These are phyloP conservation scores for Bombus waltoni DNA, from an alignment of 1,140 invertebrate species.

Conservation along the genomic window DNA sequence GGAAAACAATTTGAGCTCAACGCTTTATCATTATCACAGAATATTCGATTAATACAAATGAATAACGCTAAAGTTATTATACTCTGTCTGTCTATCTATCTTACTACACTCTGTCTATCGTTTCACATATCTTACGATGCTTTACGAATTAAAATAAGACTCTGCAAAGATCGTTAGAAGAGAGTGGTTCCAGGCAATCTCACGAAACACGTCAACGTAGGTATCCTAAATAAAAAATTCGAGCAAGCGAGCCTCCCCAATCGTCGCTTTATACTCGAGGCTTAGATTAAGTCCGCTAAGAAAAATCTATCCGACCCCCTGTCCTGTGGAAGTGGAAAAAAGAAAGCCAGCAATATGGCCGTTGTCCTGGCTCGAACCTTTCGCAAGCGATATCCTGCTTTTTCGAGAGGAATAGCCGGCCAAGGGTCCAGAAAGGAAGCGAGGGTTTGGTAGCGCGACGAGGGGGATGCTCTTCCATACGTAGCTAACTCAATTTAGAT, in stretches of 20 bases:
- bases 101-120: not conserved
- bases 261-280: constrained; percentile 79
- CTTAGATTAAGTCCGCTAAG: constrained; percentile 81
- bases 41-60: not conserved
- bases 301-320: constrained; percentile 78
- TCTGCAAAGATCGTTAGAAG: not conserved
- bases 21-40: not conserved
- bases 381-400: constrained; percentile 70
- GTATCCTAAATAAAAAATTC: constrained; percentile 43
- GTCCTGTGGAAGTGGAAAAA: constrained; percentile 55
- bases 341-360: constrained; percentile 77
- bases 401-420: constrained; percentile 58
- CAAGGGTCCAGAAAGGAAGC: constrained; percentile 53
- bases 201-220: not conserved
- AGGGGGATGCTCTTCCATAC: constrained; percentile 61
- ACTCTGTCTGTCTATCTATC: not conserved
- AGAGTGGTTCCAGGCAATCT: not conserved
- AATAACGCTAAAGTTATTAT: not conserved
- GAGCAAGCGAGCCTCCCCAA: constrained; percentile 58
- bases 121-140: not conserved
- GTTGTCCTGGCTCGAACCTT: constrained; percentile 76
- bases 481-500: constrained; percentile 82
- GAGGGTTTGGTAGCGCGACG: constrained; percentile 59
- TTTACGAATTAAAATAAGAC: not conserved
- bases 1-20: not conserved